phyloP scores from a whole-genome alignment of 2,113 vertebrate species.

The Proteles cristata region DNA sequence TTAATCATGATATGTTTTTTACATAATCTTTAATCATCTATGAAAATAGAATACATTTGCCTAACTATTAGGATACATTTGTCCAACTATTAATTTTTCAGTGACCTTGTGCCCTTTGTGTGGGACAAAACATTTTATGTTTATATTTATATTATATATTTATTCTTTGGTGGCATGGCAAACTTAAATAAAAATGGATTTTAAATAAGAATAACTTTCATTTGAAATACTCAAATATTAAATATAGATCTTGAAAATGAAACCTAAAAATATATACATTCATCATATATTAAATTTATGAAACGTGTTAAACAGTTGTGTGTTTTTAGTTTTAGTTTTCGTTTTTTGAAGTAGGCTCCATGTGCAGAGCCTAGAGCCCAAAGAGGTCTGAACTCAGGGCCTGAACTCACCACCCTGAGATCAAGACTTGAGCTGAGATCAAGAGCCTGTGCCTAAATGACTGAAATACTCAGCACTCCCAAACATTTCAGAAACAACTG shows the following conservation, averaged over 20 bases:
- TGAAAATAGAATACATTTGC: not conserved
- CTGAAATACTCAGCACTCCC: too few species aligned
- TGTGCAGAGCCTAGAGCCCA: too few species aligned
- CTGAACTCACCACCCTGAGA: too few species aligned
- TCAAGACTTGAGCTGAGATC: too few species aligned
- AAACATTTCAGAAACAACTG: not conserved
- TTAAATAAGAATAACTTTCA: not conserved
- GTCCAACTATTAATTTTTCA: not conserved
- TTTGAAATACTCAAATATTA: not conserved
- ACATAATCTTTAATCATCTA: not conserved
- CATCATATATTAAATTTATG: not conserved
- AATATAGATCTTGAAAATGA: not conserved
- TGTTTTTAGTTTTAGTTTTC: too few species aligned
- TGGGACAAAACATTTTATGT: not conserved
- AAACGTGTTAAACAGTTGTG: not conserved
- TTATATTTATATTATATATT: not conserved
- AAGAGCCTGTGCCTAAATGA: too few species aligned
- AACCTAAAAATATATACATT: not conserved
- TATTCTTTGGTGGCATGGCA: not conserved
- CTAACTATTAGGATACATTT: not conserved
- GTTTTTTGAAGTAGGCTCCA: too few species aligned
- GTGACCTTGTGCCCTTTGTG: not conserved
- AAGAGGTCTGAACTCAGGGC: too few species aligned
- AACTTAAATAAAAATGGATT: not conserved
- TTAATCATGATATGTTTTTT: not conserved